Evolutionary conservation across 1,140 invertebrate species (phyloP), one percentile per base, ranked within the genome.

Genomic region (Ooceraea biroi): DNA sequence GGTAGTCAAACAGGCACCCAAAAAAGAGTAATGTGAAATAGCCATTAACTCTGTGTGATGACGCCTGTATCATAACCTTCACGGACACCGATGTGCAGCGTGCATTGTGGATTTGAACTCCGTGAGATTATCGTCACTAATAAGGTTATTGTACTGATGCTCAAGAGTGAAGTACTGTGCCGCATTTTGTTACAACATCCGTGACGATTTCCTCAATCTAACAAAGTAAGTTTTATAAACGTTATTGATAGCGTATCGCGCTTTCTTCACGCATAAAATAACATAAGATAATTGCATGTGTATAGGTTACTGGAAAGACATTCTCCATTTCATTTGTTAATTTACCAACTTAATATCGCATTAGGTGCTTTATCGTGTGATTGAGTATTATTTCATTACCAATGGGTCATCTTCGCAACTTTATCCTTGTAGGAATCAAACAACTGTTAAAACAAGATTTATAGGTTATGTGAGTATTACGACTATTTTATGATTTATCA

Each of bases 211-310:
- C 17, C n/a, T 66, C 27, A 27, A 30, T 14, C 36, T 52, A 36
- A 65, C 27, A 44, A 57, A 78, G 76, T 78, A 78, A 78, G 76
- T 78, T 11, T 12, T 30, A 44, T 1, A 68, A 44, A 78, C 55
- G 22, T 57, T n/a, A 74, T 61, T 41, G 12, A 36, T 22, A 11
- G 2, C 7, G 44, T 22, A 22, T 60, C 12, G 57, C 58, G 25
- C 7, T 58, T 25, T 66, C 10, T n/a, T 41, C 19, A 10, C 5
- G 55, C 25, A 19, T 17, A 5, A 48, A 41, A 52, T 10, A 22
- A 63, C 60, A 58, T 17, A 12, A 14, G n/a, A 22, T 61, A 52
- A 27, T 17, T 69, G n/a, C n/a, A 25, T 17, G 19, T 36, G 2
- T 7, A 36, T 27, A 3, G 55, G 12, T 11, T 11, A 30, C 5